Evolutionary conservation across 2,113 vertebrate species (phyloP), one percentile per base, ranked within the genome.

Genomic region (Misgurnus mizolepis): DNA sequence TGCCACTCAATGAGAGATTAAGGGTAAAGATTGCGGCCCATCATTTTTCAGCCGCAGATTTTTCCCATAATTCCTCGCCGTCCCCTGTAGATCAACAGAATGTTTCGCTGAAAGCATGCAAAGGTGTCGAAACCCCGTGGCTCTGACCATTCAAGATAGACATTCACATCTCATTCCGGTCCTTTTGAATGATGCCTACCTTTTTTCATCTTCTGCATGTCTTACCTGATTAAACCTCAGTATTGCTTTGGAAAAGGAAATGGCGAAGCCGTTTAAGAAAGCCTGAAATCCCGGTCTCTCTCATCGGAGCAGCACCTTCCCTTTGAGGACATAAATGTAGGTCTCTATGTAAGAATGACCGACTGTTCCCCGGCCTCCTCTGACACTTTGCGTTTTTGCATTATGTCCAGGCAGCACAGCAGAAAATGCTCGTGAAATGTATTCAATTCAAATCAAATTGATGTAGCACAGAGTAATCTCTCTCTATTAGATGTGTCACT

Each of bases 391-490:
- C 93, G 92, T 93, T 94, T 93, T 92, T 93, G 92, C 91, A 91
- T 93, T 94, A 95, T 95, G 93, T 95, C 90, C 90, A 92, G 91
- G 92, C 93, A 90, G 61, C 90, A 90, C 93, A 89, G 93, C 90
- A 93, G 94, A 94, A 95, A 95, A 94, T 93, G 90, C 92, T 93
- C 91, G 92, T 93, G 94, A 95, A 95, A 95, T 94, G 94, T 95
- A 95, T 95, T 95, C 94, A 94, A 94, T 95, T 95, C 94, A 95
- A 95, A 95, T 92, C 90, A 90, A 91, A 91, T 89, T 89, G 88
- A 90, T 91, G 89, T 90, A 90, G 88, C 87, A 67, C 87, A 84
- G 84, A 88, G 91, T 92, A 91, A 92, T 93, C 90, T 91, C 91
- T 93, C 91, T 93, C 91, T n/a, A 93, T 93, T 92, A 92, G 85